Evolutionary conservation across 2,888 invertebrate species (phyloP).

Genomic region (Tuta absoluta): DNA sequence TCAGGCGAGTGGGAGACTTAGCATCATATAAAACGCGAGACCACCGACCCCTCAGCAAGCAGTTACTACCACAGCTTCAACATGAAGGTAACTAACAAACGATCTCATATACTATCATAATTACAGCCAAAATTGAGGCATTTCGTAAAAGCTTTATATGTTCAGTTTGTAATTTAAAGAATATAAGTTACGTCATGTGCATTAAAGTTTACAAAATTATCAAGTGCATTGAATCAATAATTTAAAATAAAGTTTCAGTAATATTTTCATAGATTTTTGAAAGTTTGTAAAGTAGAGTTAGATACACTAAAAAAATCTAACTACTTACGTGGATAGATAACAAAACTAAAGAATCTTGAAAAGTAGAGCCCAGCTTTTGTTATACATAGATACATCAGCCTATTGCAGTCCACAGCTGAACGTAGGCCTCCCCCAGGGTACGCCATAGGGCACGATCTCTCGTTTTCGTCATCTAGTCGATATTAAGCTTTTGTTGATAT

Average conservation of each 20-base stretch:
- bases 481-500: neutral
- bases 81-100: slow-evolving; percentile 69
- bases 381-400: no score
- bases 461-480: no score
- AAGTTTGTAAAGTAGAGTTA: neutral
- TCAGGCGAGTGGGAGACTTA: slow-evolving; percentile 65
- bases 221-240: neutral
- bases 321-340: neutral
- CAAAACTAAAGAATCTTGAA: neutral
- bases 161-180: neutral
- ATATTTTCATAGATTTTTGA: neutral
- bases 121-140: neutral
- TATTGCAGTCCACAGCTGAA: no score
- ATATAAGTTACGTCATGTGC: neutral
- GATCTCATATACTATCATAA: neutral
- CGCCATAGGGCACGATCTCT: no score
- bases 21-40: slow-evolving; percentile 68
- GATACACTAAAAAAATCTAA: no score
- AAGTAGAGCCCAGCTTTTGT: no score
- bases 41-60: slow-evolving; percentile 64
- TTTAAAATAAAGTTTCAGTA: neutral
- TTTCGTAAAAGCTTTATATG: neutral
- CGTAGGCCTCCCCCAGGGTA: no score
- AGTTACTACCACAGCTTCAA: slow-evolving; percentile 68
- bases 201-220: neutral